Base-by-base conservation (phyloP, 2,797 vertebrate species). In the Monodelphis domestica region DNA sequence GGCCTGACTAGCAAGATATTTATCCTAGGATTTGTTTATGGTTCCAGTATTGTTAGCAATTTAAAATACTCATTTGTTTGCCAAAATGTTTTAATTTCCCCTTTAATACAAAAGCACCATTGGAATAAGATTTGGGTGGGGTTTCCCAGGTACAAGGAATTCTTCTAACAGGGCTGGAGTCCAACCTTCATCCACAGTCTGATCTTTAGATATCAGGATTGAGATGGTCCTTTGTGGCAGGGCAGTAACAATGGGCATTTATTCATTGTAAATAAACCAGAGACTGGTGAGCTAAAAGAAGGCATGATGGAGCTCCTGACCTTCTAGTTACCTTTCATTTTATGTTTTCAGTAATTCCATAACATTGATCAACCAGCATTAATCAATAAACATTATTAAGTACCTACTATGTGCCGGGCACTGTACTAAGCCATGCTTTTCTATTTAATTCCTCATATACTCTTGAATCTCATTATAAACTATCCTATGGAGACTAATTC, bases 11-110 rank as follows among this genome's bases (percentile, higher is more conserved):
- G 92, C 90, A 88, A 91, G n/a, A 59, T 92, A 91, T 95, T 93
- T 89, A 55, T 97, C 92, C 95, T 57, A 95, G 94, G 91, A 70
- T 89, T 70, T 70, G 91, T 94, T 92, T 93, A 93, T 94, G 88
- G 89, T 91, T 95, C 95, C 56, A 29, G 91, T 91, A 91, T 90
- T 95, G 90, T 90, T 90, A 45, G 53, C 90, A 54, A 95, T 91
- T 96, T 96, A 91, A 97, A 94, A 95, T 94, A 17, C 33, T 56
- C 84, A 89, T 95, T 95, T 96, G 96, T 92, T 97, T 97, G 95
- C 94, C 30, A 89, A 91, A 89, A 33, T 91, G 89, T 95, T 95
- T 96, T 91, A 92, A 95, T 97, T 96, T 91, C 93, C 92, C 89
- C 91, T 93, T 89, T 92, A 94, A 91, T 96, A 96, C 94, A 96